Conservation (phyloP, 2,113 vertebrate species). For the Semnopithecus entellus region DNA sequence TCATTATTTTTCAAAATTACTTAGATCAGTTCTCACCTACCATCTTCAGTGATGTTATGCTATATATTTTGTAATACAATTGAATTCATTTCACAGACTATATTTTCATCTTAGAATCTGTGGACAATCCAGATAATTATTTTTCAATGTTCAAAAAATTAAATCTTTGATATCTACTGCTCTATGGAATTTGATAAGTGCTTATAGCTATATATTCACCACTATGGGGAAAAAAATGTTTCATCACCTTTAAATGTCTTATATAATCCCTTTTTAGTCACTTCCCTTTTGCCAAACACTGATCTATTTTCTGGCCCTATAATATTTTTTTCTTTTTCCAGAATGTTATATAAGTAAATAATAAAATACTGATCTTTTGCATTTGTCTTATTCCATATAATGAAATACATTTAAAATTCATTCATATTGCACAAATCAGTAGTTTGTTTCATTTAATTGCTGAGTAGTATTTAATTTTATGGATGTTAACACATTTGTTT, state of each 20-base stretch:
- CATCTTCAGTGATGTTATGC: not conserved
- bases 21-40: not conserved
- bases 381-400: slow-evolving; percentile 11
- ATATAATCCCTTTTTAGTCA: not conserved
- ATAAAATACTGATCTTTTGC: not conserved
- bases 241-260: not conserved
- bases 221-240: not conserved
- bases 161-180: not conserved
- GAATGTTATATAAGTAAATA: not conserved
- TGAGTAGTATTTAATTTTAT: not conserved
- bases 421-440: not conserved
- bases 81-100: not conserved
- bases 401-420: not conserved
- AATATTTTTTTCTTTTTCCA: not conserved
- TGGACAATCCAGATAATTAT: not conserved
- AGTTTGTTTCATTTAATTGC: not conserved
- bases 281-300: not conserved
- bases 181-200: not conserved
- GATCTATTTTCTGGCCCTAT: not conserved
- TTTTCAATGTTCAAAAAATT: slow-evolving; percentile 2
- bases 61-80: not conserved
- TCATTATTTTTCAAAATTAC: not conserved
- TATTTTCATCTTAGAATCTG: not conserved
- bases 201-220: not conserved
- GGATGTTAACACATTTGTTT: not conserved